phyloP scores from a whole-genome alignment of 2,888 invertebrate genomes.

The Xiphydria camelus region DNA sequence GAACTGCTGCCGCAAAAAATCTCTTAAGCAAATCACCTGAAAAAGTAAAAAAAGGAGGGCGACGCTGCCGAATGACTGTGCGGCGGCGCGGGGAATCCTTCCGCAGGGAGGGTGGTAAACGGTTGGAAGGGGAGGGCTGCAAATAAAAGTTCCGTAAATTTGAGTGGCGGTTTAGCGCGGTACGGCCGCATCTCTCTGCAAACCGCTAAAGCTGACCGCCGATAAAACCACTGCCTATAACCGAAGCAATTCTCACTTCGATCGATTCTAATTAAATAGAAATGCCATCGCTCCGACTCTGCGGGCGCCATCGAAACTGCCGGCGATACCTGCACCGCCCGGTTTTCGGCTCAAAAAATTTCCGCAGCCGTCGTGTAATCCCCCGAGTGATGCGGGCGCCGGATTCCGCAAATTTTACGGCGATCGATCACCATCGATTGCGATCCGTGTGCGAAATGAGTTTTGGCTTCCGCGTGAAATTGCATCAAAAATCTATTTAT shows the following conservation, averaged over 20 bases:
- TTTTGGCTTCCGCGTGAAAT: too few species aligned
- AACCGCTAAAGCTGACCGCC: constrained; percentile 11
- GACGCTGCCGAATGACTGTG: neutral
- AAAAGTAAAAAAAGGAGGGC: constrained; percentile 3
- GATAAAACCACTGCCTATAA: constrained; percentile 36
- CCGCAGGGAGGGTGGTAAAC: too few species aligned
- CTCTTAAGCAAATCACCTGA: constrained; percentile 20
- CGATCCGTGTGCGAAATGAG: too few species aligned
- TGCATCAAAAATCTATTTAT: too few species aligned
- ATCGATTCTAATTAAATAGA: constrained; percentile 49
- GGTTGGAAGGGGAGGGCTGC: too few species aligned
- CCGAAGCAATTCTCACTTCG: constrained; percentile 37
- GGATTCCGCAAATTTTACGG: too few species aligned
- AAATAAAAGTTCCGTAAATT: constrained; percentile 43
- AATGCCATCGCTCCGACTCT: constrained; percentile 27
- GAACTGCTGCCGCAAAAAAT: constrained; percentile 15
- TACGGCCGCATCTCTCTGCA: too few species aligned
- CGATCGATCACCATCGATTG: neutral
- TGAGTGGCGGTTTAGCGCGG: constrained; percentile 40
- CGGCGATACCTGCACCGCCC: neutral
- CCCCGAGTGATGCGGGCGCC: too few species aligned
- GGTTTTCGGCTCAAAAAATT: constrained; percentile 1
- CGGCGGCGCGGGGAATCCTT: too few species aligned
- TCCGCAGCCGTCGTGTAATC: constrained; percentile 1
- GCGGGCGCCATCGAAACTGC: neutral